These are phyloP conservation scores for Fistularia tabacaria DNA, from an alignment of 2,797 vertebrate species.

Conservation along the genomic window DNA sequence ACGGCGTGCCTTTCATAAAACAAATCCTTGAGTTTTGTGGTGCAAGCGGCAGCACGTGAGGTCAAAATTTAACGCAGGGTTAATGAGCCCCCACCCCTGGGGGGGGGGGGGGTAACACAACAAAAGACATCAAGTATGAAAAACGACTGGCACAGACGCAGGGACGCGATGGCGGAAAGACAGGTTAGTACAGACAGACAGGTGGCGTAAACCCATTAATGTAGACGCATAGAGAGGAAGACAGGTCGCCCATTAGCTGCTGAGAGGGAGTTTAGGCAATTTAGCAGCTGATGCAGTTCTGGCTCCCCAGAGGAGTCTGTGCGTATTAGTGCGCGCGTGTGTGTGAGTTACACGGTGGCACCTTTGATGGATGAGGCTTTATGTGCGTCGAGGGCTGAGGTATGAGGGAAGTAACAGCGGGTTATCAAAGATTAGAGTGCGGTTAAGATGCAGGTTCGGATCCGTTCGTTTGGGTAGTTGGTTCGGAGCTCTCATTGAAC, in stretches of 20 bases:
- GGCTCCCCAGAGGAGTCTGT: constrained; percentile 29
- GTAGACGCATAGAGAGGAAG: constrained; percentile 47
- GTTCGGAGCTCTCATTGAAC: neutral
- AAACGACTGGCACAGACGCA: constrained; percentile 19
- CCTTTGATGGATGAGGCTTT: constrained; percentile 31
- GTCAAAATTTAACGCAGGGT: too few relatives aligned
- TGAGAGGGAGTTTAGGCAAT: constrained; percentile 61
- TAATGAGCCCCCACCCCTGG: too few relatives aligned
- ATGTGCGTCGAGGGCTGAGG: constrained; percentile 20
- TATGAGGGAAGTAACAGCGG: constrained; percentile 11
- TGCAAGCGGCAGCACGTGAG: too few relatives aligned
- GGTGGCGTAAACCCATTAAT: constrained; percentile 49
- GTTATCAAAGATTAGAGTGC: constrained; percentile 21
- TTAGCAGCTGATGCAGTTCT: constrained; percentile 67
- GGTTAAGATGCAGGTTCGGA: neutral
- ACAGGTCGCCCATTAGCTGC: constrained; percentile 64
- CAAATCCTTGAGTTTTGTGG: too few relatives aligned
- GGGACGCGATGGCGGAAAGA: constrained; percentile 48
- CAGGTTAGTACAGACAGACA: constrained; percentile 31
- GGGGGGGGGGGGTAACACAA: too few relatives aligned
- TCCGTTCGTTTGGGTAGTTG: neutral
- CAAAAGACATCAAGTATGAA: constrained; percentile 6
- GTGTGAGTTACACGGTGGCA: neutral
- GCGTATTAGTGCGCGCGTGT: constrained; percentile 7
- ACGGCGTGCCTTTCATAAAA: too few relatives aligned